These are phyloP conservation scores for Entomobrya multifasciata DNA, from an alignment of 2,888 invertebrate species.

Conservation along the genomic window DNA sequence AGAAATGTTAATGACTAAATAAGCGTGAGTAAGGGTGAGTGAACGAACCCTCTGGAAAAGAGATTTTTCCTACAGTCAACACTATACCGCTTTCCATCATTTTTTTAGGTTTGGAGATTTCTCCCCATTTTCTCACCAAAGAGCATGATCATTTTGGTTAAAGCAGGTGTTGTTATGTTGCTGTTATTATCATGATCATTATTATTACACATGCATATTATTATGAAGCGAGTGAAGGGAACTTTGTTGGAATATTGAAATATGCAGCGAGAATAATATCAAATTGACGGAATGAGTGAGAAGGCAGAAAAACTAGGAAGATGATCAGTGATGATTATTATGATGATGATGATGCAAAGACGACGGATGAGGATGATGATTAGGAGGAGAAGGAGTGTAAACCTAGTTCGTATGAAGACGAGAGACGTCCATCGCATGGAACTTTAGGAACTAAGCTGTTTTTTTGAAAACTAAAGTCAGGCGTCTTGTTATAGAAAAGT, in stretches of 20 bases:
- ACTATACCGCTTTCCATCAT: background rate
- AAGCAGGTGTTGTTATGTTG: constrained; percentile 23
- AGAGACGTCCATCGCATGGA: background rate
- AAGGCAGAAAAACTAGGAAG: background rate
- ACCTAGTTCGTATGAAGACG: constrained; percentile 39
- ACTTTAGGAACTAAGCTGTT: constrained; percentile 2
- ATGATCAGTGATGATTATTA: background rate
- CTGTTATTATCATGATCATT: constrained; percentile 7
- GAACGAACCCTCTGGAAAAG: constrained; percentile 19
- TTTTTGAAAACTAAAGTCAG: background rate
- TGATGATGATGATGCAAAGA: constrained; percentile 13
- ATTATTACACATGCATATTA: constrained; percentile 13
- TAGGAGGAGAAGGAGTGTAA: constrained; percentile 65
- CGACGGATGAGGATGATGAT: constrained; percentile 64
- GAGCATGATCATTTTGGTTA: background rate
- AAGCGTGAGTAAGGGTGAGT: constrained; percentile 29
- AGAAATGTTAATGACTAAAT: constrained; percentile 47
- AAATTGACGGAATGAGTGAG: background rate
- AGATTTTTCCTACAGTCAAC: background rate
- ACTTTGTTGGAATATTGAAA: constrained; percentile 6
- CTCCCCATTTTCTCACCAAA: constrained; percentile 33
- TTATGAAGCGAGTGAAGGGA: constrained; percentile 1
- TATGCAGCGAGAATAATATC: background rate
- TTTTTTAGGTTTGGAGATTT: constrained; percentile 10
- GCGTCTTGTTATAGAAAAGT: constrained; percentile 66